phyloP scores from a whole-genome alignment of 2,113 vertebrate genomes.

The Phylloscopus whistleri region DNA sequence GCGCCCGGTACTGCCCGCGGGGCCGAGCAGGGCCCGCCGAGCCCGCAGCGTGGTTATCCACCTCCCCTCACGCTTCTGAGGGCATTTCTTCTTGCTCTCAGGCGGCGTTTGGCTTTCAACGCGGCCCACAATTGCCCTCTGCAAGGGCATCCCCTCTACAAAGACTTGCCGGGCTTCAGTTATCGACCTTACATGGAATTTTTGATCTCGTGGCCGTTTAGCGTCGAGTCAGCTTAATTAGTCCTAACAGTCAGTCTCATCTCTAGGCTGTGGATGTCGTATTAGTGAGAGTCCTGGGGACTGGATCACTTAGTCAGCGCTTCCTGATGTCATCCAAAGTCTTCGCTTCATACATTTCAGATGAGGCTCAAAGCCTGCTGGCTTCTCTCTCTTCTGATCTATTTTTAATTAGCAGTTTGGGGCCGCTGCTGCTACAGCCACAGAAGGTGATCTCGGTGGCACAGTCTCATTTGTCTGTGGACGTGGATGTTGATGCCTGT shows the following conservation, averaged over 20 bases:
- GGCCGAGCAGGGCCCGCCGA: neutral
- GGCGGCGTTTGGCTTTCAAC: neutral
- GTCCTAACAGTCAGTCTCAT: neutral
- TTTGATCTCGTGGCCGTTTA: neutral
- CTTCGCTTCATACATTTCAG: constrained; percentile 1
- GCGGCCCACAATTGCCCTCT: neutral
- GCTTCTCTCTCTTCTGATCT: neutral
- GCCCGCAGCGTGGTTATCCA: accelerated
- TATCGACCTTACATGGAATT: neutral
- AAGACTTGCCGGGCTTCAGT: neutral
- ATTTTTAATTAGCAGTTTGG: constrained; percentile 17
- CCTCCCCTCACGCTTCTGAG: neutral
- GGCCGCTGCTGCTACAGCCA: neutral
- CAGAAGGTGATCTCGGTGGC: neutral
- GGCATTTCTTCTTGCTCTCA: accelerated
- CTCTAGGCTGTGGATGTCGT: neutral
- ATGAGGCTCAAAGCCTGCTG: neutral
- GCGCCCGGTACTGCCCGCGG: neutral
- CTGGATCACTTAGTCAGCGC: neutral
- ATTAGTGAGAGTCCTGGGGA: neutral
- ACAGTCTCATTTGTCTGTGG: neutral
- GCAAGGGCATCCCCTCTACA: neutral
- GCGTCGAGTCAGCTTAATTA: neutral
- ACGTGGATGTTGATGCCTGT: neutral
- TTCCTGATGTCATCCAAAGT: neutral